Base-by-base conservation (phyloP, 1,140 invertebrate species). In the Globodera ellingtonae region DNA sequence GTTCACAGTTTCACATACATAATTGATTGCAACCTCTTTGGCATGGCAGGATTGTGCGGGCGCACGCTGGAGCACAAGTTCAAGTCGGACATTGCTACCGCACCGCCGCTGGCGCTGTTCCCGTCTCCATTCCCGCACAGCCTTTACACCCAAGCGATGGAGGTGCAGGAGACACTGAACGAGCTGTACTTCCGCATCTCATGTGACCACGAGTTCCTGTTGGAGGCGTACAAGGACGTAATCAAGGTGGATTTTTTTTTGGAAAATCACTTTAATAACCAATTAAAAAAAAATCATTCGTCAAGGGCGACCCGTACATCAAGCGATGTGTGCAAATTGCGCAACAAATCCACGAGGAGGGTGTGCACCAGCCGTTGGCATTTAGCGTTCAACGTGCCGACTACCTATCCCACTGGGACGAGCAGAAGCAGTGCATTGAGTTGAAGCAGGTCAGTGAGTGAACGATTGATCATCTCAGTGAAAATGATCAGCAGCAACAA, bases 381-480 rank as follows among this genome's bases (percentile, higher is more conserved):
- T 78, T 89, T 7, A 66, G 81, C 4, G 88, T 85, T 48, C 85
- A 89, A 69, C 77, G 87, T 59, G 88, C 87, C 7, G 87, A 89
- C 75, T 89, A 89, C 70, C 89, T 89, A 88, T 79, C 70, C 24
- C 78, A 79, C 13, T 74, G 75, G 75, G 44, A 79, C 70, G 70
- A 50, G 24, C 24, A 56, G 67, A 35, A 79, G 56, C 47, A 65
- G 13, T 56, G 56, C 48, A 56, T 74, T 47, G 77, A 77, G 21
- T 74, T 87, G 10, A 88, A 87, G 79, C 87, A 87, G 75, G 85
- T 84, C 1, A 62, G 18, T n/a, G 10, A 52, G 8, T 15, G 10
- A 62, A 2, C 56, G 18, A 62, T 44, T 75, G 72, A 72, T 91
- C 69, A 91, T 90, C 76, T 91, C 92, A 35, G 35, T 35, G 35